Percentiles rank a stretch among this genome's conserved stretches.
phyloP scores from a whole-genome alignment of 2,113 vertebrate genomes.

The Sphyrna mokarran region DNA sequence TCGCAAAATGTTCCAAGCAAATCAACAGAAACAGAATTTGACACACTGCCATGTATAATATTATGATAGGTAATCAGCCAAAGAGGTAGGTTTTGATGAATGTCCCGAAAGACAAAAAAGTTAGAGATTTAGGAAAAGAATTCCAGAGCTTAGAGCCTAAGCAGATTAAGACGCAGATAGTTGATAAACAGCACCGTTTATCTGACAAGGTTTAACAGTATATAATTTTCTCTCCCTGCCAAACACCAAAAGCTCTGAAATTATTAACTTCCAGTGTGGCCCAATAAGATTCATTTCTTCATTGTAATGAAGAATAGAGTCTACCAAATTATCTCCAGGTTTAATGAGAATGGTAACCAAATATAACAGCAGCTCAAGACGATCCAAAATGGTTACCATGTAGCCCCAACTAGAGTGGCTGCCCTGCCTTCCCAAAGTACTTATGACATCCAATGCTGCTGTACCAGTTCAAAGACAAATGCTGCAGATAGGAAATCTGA shows the following conservation, averaged over 20 bases:
- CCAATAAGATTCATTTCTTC: neutral
- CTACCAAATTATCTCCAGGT: too few relatives aligned
- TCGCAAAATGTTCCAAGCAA: too few relatives aligned
- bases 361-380: neutral
- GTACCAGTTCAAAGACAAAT: neutral
- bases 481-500: too few relatives aligned
- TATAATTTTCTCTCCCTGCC: neutral
- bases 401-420: neutral
- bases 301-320: neutral
- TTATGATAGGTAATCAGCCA: too few relatives aligned
- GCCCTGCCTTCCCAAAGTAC: too few relatives aligned
- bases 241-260: neutral
- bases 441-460: neutral
- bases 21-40: neutral
- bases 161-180: too few relatives aligned
- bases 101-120: too few relatives aligned
- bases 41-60: too few relatives aligned
- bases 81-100: too few relatives aligned
- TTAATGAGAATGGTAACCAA: neutral
- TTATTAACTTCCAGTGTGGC: neutral
- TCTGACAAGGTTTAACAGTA: neutral
- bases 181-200: too few relatives aligned
- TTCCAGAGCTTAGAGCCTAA: too few relatives aligned
- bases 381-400: neutral
- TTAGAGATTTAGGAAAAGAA: too few relatives aligned